Base-by-base conservation (phyloP, 2,888 invertebrate species). In the Trichogramma dendrolimi region DNA sequence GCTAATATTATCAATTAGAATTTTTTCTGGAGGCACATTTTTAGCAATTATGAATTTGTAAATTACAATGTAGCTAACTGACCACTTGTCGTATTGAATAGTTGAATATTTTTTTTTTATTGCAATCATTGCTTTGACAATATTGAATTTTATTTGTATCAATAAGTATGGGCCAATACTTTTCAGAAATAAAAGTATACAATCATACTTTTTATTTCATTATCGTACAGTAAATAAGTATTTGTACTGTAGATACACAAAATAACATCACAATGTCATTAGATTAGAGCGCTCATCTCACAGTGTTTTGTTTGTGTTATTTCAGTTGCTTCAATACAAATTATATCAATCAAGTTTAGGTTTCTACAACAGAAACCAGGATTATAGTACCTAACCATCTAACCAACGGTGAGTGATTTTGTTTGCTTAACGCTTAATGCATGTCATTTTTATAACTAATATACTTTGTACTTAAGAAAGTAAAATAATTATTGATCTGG, bases 361-460 rank as follows among this genome's bases (percentile, higher is more conserved):
- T 75, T 75, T 77, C 75, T 75, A 67, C 69, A 60, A 70, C 61
- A 72, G 75, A 76, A 77, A 73, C 74, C 73, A 71, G 70, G 71
- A 73, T 62, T 63, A 69, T 66, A 66, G 69, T 73, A 73, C 69
- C 60, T 61, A 65, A 67, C 48, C 64, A 66, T 66, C 63, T 76
- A 73, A 69, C 71, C 68, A 71, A 75, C 73, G 72, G 77, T 77
- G 64, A 77, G 76, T 73, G 52, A 11, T n/a, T 46, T 46, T 46
- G 27, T 27, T 27, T 27, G 27, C 27, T 27, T 27, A 27, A 27
- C 27, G 27, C 27, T 27, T 27, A 27, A 27, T 27, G 27, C 27
- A 27, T 27, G 27, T 27, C 27, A 27, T 27, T 27, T 27, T 27
- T 27, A 27, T 27, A 27, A 27, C 27, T 2, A 27, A 27, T 27